Percentiles rank a stretch among this genome's conserved stretches.
Evolutionary conservation across 2,888 invertebrate species (phyloP).

Genomic region (Podabrus alpinus): DNA sequence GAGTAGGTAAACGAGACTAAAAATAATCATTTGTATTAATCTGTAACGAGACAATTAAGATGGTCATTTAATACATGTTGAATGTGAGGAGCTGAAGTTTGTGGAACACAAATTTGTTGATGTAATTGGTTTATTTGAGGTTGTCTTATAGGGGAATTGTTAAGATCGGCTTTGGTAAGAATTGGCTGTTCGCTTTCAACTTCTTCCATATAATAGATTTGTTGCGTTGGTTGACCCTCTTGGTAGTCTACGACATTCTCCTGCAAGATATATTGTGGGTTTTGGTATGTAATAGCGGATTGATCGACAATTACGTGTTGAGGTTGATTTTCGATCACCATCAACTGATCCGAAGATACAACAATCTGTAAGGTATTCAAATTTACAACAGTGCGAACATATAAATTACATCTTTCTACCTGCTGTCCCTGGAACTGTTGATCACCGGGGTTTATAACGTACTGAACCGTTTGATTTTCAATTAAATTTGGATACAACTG

Average conservation of each 20-base stretch:
- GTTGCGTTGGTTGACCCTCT: constrained; percentile 30
- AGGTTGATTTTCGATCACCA: constrained; percentile 55
- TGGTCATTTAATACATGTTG: constrained; percentile 16
- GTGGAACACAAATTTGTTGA: constrained; percentile 8
- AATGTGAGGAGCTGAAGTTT: constrained; percentile 15
- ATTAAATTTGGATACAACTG: constrained; percentile 67
- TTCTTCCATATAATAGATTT: constrained; percentile 46
- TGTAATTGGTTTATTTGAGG: constrained; percentile 1
- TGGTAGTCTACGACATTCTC: constrained; percentile 33
- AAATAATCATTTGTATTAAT: background rate
- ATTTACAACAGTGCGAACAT: background rate
- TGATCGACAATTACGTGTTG: constrained; percentile 55
- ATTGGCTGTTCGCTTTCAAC: constrained; percentile 40
- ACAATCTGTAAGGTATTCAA: constrained; percentile 23
- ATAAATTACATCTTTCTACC: constrained; percentile 32
- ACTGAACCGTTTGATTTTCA: constrained; percentile 49
- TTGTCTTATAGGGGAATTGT: constrained; percentile 7
- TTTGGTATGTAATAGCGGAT: constrained; percentile 43
- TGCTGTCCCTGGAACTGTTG: constrained; percentile 47
- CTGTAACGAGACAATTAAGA: background rate
- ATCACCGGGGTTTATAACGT: constrained; percentile 48
- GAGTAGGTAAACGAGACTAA: constrained; percentile 2
- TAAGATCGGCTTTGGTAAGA: constrained; percentile 25
- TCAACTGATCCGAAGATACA: constrained; percentile 49
- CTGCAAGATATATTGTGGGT: constrained; percentile 40